These are phyloP conservation scores for Pluvialis apricaria DNA, from an alignment of 2,113 vertebrate genomes.

Conservation along the genomic window DNA sequence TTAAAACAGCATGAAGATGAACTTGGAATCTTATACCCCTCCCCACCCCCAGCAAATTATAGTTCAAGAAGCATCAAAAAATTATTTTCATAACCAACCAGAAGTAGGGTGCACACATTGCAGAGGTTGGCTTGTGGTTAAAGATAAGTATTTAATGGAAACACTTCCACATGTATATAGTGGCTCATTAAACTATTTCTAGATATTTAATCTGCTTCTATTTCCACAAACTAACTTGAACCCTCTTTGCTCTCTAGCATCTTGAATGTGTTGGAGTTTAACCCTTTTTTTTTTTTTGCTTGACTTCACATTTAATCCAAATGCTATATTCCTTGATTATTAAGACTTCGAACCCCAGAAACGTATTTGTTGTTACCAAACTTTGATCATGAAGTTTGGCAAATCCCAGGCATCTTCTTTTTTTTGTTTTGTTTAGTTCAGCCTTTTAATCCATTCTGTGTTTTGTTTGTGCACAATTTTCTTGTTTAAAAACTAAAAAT, in stretches of 20 bases:
- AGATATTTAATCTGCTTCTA: conserved; percentile 49
- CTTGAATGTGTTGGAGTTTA: conserved; percentile 37
- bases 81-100: conserved; percentile 60
- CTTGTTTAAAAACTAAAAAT: background rate
- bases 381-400: background rate
- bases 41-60: conserved; percentile 43
- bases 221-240: conserved; percentile 46
- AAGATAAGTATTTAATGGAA: conserved; percentile 41
- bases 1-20: conserved; percentile 67
- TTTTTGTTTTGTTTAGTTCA: background rate
- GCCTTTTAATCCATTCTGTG: background rate
- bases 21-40: conserved; percentile 42
- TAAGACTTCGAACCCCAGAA: background rate
- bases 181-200: conserved; percentile 50
- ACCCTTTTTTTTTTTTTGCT: background rate
- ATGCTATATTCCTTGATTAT: background rate
- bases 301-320: conserved; percentile 32
- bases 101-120: conserved; percentile 43
- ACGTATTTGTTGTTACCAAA: background rate
- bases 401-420: background rate
- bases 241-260: conserved; percentile 55
- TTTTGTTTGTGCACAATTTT: background rate
- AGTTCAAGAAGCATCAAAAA: conserved; percentile 60
- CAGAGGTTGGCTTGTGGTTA: conserved; percentile 43
- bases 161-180: conserved; percentile 47